Conservation (phyloP, 2,888 invertebrate genomes). For the Pammene aurita region DNA sequence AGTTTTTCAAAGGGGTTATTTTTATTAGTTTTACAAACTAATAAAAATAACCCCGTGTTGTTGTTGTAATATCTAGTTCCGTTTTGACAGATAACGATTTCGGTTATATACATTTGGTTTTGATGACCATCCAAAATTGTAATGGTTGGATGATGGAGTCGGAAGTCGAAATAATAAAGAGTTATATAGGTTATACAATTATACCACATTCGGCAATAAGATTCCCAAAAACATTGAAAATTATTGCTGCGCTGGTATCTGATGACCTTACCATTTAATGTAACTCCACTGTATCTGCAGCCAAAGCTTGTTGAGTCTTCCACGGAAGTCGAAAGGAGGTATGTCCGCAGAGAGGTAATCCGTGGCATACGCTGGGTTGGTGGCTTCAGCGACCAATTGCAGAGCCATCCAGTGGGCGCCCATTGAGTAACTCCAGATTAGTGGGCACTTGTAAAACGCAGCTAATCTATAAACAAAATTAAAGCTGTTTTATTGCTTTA, state of each 20-base stretch:
- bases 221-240: no score
- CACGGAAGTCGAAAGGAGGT: slow-evolving; percentile 37
- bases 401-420: slow-evolving; percentile 42
- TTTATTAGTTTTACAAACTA: background rate
- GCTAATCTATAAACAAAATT: slow-evolving; percentile 41
- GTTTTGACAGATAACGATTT: background rate
- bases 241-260: no score
- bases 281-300: slow-evolving; percentile 31
- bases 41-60: no score
- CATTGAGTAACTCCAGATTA: slow-evolving; percentile 42
- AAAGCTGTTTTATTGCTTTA: background rate
- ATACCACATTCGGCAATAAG: no score
- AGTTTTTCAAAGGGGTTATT: background rate
- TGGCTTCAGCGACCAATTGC: slow-evolving; percentile 38
- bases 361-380: slow-evolving; percentile 41
- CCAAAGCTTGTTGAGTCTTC: slow-evolving; percentile 37
- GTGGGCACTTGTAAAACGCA: slow-evolving; percentile 40
- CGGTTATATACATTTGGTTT: no score
- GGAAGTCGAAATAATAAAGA: no score
- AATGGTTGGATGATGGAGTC: no score
- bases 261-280: slow-evolving; percentile 26
- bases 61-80: background rate
- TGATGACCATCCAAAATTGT: no score
- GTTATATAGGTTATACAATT: no score
- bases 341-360: slow-evolving; percentile 30